These are phyloP conservation scores for Bothrops jararaca DNA, from an alignment of 2,113 vertebrate species.

Conservation along the genomic window DNA sequence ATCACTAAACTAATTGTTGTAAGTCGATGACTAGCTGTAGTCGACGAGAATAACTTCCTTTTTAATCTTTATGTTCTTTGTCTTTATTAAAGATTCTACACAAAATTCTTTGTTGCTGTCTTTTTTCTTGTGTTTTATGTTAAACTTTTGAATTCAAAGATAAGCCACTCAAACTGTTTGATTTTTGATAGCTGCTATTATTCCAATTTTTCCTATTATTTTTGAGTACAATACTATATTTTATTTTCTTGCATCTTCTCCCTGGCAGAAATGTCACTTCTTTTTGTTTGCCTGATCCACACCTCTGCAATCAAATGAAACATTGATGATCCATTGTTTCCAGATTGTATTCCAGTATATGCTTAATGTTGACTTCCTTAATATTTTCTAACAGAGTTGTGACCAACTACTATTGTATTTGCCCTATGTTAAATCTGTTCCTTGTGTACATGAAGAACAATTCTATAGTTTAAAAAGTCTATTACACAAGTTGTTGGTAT, in stretches of 20 bases:
- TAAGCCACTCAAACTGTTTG: not conserved
- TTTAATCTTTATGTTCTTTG: not conserved
- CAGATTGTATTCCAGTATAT: not conserved
- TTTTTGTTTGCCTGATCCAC: not conserved
- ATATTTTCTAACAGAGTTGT: not conserved
- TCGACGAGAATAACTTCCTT: not conserved
- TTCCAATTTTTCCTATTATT: not conserved
- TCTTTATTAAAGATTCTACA: not conserved
- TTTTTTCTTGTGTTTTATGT: not conserved
- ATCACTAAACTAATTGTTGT: not conserved
- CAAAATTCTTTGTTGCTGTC: not conserved
- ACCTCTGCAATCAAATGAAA: not conserved
- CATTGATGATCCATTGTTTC: not conserved
- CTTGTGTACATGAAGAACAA: not conserved
- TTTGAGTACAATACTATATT: not conserved
- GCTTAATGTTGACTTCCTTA: not conserved
- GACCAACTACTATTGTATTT: not conserved
- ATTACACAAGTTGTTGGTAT: rapidly evolving
- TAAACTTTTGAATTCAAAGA: not conserved
- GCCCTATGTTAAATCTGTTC: not conserved
- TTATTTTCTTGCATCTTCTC: not conserved
- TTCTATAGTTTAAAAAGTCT: not conserved
- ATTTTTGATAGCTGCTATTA: not conserved
- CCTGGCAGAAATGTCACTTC: not conserved
- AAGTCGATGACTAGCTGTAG: not conserved